Evolutionary conservation across 2,888 invertebrate species (phyloP), one percentile per base, ranked within the genome.

Genomic region (Eledona agricola): DNA sequence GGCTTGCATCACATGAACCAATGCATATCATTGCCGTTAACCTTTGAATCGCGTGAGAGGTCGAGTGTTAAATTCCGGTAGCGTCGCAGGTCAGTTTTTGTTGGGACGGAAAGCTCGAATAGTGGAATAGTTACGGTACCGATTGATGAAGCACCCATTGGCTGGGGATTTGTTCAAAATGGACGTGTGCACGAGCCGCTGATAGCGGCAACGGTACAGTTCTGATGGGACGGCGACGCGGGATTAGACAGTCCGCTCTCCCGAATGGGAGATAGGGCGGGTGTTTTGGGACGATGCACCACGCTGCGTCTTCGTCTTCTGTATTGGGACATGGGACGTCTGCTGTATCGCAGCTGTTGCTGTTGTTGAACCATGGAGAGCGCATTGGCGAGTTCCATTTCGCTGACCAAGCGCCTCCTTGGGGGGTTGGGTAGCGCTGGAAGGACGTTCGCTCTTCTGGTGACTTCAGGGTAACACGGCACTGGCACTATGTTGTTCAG

Each of bases 231-330:
- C 67, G 86, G 86, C 47, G 86, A 86, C 7, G 84, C 83, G 1
- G 86, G 86, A 76, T 87, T 87, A 31, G 87, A 87, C 9, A 86
- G 76, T 16, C 87, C 87, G 29, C 86, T 85, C 66, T 88, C 87
- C 51, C 85, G 82, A 43, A 88, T 88, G 16, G 87, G 87, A 43
- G 87, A 87, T 49, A 88, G 72, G 19, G 82, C 80, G 19, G 83
- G 82, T 16, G 82, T 76, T 59, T 77, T 77, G 10, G 74, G 72
- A 28, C 75, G 67, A 52, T 73, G 73, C 37, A 68, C 70, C 2
- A 69, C 69, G 42, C 70, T 71, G 26, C 74, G 66, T 58, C 72
- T 64, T 52, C 73, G 60, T 28, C 73, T 54, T 10, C 73, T 60
- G 42, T 72, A 67, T 16, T 42, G 55, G 9, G 51, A 26, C n/a